Evolutionary conservation across 2,113 vertebrate genomes (phyloP), one percentile per base, ranked within the genome.

Genomic region (Elephas maximus): DNA sequence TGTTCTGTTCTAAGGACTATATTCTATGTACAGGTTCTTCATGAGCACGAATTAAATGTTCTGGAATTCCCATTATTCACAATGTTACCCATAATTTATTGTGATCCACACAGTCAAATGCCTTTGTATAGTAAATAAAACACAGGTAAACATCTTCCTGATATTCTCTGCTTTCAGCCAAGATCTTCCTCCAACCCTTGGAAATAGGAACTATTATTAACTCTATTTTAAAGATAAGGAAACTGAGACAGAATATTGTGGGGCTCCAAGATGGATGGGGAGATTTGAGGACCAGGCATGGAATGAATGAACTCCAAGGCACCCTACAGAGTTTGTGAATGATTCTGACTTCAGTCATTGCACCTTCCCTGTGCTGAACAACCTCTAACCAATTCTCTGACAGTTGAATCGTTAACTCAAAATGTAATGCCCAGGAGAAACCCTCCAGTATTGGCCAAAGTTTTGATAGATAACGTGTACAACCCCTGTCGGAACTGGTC

Each of bases 391-490:
- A 73, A 0, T 90, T 80, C 28, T 90, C 90, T 73, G 83, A 65
- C 30, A 95, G 15, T 10, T 41, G 53, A 86, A 78, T 80, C 6
- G 3, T 14, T 33, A 84, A 51, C 30, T 79, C n/a, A 93, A 53
- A 90, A 67, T 93, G 4, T 10, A 83, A 0, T 83, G 60, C 8
- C 6, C 4, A 23, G 37, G 6, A 33, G 37, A 88, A 48, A 30
- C 28, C 79, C 8, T 84, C 41, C 17, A 62, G 1, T n/a, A 83
- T 11, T 93, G 63, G 26, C 45, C 79, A 73, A 60, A 63, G 14
- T 81, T 37, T 88, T 92, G 60, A 63, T 92, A 87, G 69, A 79
- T 90, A 88, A n/a, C 63, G 77, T 26, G 24, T 8, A 15, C 69
- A 63, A 14, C 26, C 37, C 2, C 26, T 84, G 48, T 57, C 63